Conservation (phyloP, 1,140 invertebrate species). For the Lutraria rhynchaena region DNA sequence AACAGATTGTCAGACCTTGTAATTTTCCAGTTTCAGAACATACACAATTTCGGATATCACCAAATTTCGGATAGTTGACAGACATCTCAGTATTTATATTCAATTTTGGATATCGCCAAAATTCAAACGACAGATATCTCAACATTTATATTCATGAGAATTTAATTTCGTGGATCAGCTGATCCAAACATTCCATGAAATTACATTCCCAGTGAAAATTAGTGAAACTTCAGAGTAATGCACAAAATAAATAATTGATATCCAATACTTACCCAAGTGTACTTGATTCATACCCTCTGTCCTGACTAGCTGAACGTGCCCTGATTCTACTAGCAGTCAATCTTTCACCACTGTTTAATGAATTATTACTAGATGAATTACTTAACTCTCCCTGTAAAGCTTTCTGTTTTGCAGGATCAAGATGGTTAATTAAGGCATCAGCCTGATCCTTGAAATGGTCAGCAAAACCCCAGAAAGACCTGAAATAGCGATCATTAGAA, state of each 20-base stretch:
- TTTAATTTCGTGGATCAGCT: no score
- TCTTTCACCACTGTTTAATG: constrained; percentile 75
- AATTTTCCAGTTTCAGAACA: no score
- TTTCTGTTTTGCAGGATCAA: constrained; percentile 93
- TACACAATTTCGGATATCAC: no score
- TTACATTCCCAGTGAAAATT: no score
- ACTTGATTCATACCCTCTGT: constrained; percentile 69
- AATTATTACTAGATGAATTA: constrained; percentile 82
- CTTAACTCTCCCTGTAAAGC: constrained; percentile 85
- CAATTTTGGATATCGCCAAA: no score
- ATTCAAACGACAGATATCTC: no score
- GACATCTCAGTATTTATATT: no score
- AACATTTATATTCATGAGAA: no score
- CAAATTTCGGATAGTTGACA: no score
- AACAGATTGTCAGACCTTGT: no score
- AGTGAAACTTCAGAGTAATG: neutral
- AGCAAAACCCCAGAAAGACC: constrained; percentile 95
- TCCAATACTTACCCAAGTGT: constrained; percentile 65
- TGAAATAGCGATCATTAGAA: no score
- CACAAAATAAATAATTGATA: neutral
- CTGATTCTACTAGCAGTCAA: constrained; percentile 56
- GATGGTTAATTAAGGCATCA: constrained; percentile 90
- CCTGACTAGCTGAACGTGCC: constrained; percentile 74
- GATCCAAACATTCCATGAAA: no score
- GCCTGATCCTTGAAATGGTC: constrained; percentile 95